Conservation (phyloP, 2,797 vertebrate species). For the Rhabdomys pumilio region DNA sequence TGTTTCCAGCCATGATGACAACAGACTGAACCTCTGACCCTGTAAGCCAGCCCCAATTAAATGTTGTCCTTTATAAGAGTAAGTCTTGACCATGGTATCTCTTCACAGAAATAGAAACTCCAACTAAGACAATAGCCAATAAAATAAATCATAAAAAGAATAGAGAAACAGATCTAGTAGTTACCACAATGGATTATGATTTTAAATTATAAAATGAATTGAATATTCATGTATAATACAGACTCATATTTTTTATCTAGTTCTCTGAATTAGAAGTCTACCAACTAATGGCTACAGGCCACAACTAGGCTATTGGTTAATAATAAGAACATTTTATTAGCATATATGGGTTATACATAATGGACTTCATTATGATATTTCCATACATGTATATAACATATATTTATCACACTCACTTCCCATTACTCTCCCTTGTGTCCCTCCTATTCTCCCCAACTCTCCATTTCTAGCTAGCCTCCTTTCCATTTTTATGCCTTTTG, state of each 20-base stretch:
- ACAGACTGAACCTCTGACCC: background rate
- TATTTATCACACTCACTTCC: background rate
- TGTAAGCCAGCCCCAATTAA: background rate
- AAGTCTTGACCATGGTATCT: background rate
- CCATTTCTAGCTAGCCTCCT: background rate
- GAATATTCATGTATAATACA: background rate
- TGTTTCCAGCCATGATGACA: background rate
- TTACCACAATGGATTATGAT: background rate
- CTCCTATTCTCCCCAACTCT: background rate
- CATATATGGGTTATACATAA: background rate
- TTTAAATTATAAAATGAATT: conserved; percentile 63
- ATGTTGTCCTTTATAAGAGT: background rate
- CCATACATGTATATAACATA: background rate
- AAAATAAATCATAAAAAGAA: conserved; percentile 3
- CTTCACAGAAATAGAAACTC: background rate
- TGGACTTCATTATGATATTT: background rate
- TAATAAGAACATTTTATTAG: background rate
- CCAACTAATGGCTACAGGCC: background rate
- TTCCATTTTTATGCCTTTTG: background rate
- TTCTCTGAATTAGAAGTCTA: background rate
- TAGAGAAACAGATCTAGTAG: background rate
- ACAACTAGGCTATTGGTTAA: background rate
- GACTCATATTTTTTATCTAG: conserved; percentile 11
- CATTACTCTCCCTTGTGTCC: background rate
- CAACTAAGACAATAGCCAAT: background rate